Base-by-base conservation (phyloP, 2,113 vertebrate genomes). In the Pachypanchax playfairii region DNA sequence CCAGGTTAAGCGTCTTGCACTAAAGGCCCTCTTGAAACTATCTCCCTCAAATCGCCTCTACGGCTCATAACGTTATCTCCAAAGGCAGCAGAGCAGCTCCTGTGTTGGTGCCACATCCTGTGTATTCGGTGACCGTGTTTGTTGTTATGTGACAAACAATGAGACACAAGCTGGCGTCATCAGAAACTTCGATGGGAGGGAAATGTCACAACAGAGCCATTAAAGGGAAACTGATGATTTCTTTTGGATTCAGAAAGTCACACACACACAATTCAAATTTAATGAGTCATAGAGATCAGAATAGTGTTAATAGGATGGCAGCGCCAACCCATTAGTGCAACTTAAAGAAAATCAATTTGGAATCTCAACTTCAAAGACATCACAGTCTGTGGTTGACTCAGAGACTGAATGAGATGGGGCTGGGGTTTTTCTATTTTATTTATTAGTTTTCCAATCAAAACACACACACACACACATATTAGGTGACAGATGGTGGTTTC, bases 1-100 rank as follows among this genome's bases (percentile, higher is more conserved):
- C 77, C 85, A 84, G 89, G 86, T 90, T 87, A 90, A 85, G 64
- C 54, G 71, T 82, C 75, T 77, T 79, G 61, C 77, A 82, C 79
- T 73, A 48, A 48, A 73, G 54, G 42, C 47, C 26, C 51, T 70
- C 36, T 71, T 61, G 25, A 74, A 65, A 52, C 77, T 55, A 56
- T 65, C 70, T 10, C 17, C 73, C 73, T 84, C 2, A 6, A 43
- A 61, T 50, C 14, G 17, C 51, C 61, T 47, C 26, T 24, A 22
- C 4, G 1, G 41, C 41, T 48, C 49, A 67, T 44, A 33, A n/a
- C 10, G 29, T 69, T 31, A 61, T 75, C 70, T 56, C 10, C 43
- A 22, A 68, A 77, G 72, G 66, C 70, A 59, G 38, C 4, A 26
- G 35, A 28, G 56, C 66, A 54, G 56, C 33, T 55, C 38, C 5